These are phyloP conservation scores for Enteromius treurensis DNA, from an alignment of 2,797 vertebrate species.

Conservation along the genomic window DNA sequence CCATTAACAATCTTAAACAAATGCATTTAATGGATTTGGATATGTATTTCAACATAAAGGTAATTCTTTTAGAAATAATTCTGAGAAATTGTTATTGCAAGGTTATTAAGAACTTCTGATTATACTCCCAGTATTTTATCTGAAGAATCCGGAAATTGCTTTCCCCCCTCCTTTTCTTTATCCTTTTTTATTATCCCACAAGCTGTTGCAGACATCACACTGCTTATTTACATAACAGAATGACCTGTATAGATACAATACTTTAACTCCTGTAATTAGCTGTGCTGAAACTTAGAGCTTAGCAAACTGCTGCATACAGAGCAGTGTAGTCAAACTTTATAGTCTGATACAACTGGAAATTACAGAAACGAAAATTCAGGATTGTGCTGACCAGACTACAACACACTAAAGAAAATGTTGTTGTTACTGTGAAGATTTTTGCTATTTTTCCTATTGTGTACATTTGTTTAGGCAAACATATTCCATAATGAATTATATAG, in stretches of 20 bases:
- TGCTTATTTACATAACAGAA: constrained; percentile 21
- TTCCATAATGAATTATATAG: neutral
- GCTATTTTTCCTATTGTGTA: neutral
- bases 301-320: neutral
- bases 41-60: neutral
- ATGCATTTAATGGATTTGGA: neutral
- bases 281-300: neutral
- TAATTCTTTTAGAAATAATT: neutral
- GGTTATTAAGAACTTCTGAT: neutral
- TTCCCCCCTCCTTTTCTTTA: neutral
- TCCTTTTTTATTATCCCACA: neutral
- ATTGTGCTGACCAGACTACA: neutral
- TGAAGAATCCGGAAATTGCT: neutral
- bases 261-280: neutral
- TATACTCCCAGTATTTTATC: constrained; percentile 15
- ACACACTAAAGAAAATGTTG: neutral
- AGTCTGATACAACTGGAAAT: neutral
- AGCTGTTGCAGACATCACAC: neutral
- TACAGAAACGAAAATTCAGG: neutral
- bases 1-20: neutral
- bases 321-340: neutral
- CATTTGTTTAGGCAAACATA: neutral
- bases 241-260: neutral
- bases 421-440: neutral
- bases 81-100: neutral